Evolutionary conservation across 2,113 vertebrate species (phyloP).

Genomic region (Cyanoderma ruficeps): DNA sequence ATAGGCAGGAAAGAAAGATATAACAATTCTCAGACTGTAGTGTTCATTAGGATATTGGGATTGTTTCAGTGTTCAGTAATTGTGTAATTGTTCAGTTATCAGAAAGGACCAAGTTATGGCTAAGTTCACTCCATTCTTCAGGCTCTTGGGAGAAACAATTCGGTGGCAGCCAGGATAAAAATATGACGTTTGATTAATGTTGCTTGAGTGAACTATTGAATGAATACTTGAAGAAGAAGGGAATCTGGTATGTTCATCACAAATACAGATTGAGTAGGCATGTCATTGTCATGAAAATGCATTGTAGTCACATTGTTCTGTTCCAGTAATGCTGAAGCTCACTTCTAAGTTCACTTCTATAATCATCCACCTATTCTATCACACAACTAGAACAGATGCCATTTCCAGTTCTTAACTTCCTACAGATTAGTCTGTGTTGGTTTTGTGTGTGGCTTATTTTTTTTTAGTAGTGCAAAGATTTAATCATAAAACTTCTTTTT

Average conservation of each 20-base stretch:
- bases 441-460: not conserved
- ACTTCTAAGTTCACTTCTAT: not conserved
- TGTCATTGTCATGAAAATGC: not conserved
- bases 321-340: not conserved
- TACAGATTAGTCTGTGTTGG: conserved; percentile 22
- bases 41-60: not conserved
- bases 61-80: not conserved
- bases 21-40: not conserved
- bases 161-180: not conserved
- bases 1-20: not conserved
- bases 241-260: not conserved
- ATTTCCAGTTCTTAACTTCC: conserved; percentile 41
- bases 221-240: not conserved
- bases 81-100: not conserved
- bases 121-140: not conserved
- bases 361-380: not conserved
- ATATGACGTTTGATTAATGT: not conserved
- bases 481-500: conserved; percentile 61
- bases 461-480: conserved; percentile 48
- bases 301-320: not conserved
- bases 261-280: not conserved
- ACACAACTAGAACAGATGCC: not conserved
- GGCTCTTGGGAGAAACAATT: not conserved
- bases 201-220: not conserved
- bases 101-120: not conserved